phyloP scores from a whole-genome alignment of 2,797 vertebrate genomes.

The Enteromius afrohamiltoni region DNA sequence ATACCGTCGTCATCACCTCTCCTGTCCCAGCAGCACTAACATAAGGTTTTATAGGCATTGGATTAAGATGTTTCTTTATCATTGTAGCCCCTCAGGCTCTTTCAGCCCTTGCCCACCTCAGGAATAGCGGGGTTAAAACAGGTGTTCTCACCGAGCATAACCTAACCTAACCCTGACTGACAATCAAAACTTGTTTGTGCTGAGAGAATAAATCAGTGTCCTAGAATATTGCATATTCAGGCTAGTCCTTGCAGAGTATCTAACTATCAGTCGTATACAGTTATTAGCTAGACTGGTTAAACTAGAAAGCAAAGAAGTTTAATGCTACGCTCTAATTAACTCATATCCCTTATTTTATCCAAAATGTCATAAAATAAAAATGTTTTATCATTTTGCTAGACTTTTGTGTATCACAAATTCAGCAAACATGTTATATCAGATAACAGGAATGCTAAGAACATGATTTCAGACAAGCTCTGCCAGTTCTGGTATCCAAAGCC shows the following conservation, averaged over 20 bases:
- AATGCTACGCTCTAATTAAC: neutral
- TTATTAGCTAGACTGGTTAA: neutral
- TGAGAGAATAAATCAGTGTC: neutral
- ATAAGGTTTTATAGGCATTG: conserved; percentile 5
- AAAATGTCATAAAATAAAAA: neutral
- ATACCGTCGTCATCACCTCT: neutral
- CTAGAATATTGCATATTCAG: neutral
- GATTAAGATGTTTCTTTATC: conserved; percentile 64
- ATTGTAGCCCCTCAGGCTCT: conserved; percentile 55
- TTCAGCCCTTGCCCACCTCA: conserved; percentile 57
- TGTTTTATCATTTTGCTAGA: neutral
- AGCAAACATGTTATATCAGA: conserved; percentile 1
- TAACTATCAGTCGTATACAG: neutral
- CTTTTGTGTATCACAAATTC: neutral
- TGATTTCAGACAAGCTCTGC: conserved; percentile 5
- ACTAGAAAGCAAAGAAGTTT: neutral
- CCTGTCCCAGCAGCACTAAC: conserved; percentile 1
- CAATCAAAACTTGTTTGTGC: conserved; percentile 44
- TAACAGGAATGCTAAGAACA: conserved; percentile 19
- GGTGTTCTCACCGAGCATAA: conserved; percentile 61
- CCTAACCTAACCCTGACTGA: too few relatives aligned
- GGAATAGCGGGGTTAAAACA: conserved; percentile 50
- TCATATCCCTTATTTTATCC: neutral
- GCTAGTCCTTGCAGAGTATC: neutral
- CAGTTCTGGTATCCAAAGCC: conserved; percentile 15